phyloP scores from a whole-genome alignment of 1,140 invertebrate genomes.

The Temnothorax curvispinosus region DNA sequence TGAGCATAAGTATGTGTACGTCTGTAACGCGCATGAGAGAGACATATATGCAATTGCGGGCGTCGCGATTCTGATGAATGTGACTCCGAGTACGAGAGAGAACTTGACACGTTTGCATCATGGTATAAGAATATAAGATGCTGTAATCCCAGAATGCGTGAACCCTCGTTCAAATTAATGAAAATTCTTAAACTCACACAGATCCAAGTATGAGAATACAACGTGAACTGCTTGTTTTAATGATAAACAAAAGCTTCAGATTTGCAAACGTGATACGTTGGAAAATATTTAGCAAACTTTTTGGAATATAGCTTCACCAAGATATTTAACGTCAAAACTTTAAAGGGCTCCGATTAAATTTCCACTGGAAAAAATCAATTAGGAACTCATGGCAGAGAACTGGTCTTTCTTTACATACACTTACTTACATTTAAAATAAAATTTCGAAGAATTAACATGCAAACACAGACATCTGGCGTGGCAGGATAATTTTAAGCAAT shows the following conservation, averaged over 20 bases:
- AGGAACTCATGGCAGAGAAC: neutral
- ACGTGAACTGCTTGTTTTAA: neutral
- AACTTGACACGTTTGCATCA: conserved; percentile 21
- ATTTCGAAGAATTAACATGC: neutral
- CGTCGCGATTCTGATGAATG: neutral
- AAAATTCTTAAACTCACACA: neutral
- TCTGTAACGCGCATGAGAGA: neutral
- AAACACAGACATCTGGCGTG: neutral
- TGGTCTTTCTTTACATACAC: neutral
- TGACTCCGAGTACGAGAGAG: neutral
- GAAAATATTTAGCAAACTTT: neutral
- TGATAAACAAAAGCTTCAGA: neutral
- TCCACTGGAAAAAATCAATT: neutral
- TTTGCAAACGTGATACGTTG: neutral
- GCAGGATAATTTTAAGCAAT: neutral
- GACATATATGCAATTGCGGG: neutral
- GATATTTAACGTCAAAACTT: neutral
- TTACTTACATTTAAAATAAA: neutral
- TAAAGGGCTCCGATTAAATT: neutral
- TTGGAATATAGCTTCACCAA: neutral
- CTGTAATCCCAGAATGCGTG: neutral
- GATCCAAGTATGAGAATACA: neutral
- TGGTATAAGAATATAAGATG: conserved; percentile 18
- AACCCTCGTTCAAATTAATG: neutral
- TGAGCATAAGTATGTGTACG: neutral